Conservation (phyloP, 2,797 vertebrate species). For the Gymnothorax reevesii region DNA sequence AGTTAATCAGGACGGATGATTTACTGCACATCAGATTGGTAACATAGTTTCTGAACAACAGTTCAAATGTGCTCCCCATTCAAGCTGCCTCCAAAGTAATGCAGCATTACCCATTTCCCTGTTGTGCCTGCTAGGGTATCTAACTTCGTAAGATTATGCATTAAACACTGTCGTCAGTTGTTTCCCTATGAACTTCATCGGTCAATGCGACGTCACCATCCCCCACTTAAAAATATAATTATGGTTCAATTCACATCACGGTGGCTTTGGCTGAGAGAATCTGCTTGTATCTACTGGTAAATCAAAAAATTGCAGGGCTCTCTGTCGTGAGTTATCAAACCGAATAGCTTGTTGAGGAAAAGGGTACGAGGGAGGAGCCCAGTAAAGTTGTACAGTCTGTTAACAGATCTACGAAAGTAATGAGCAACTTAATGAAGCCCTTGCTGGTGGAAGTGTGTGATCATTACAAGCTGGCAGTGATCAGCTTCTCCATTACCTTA, state of each 20-base stretch:
- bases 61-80: too few species aligned
- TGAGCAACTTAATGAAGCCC: background rate
- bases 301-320: background rate
- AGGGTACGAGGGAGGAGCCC: background rate
- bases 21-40: background rate
- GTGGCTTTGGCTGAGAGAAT: background rate
- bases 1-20: background rate
- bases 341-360: background rate
- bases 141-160: constrained; percentile 6
- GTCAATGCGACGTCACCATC: background rate
- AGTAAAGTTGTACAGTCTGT: background rate
- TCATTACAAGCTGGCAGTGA: background rate
- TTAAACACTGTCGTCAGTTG: background rate
- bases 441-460: background rate
- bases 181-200: background rate
- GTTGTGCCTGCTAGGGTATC: background rate
- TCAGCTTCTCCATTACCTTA: background rate
- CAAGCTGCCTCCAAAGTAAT: background rate
- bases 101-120: background rate
- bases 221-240: background rate
- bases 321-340: background rate
- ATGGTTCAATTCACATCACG: background rate
- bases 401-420: background rate
- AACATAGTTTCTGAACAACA: too few species aligned
- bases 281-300: background rate